These are phyloP conservation scores for Heliconius melpomene DNA, from an alignment of 1,140 invertebrate species.

Conservation along the genomic window DNA sequence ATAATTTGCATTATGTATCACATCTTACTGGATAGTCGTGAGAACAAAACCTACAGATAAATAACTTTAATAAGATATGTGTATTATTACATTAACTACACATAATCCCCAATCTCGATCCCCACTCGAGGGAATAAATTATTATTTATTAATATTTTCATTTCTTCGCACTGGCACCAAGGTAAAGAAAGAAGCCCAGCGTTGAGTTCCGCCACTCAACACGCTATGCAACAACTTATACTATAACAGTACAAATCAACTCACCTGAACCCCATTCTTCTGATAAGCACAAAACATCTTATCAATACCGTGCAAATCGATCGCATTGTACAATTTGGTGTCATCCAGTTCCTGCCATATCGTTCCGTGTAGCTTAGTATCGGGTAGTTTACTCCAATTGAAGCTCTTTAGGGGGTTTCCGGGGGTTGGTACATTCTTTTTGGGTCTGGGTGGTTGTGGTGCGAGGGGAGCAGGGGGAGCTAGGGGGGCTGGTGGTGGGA, in stretches of 20 bases:
- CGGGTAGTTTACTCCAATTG: constrained; percentile 98
- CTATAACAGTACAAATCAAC: not conserved
- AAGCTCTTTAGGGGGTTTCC: constrained; percentile 96
- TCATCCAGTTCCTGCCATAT: constrained; percentile 98
- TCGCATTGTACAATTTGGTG: constrained; percentile 93
- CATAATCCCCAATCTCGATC: no score
- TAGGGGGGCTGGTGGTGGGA: constrained; percentile 82
- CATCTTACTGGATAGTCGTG: no score
- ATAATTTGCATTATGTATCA: no score
- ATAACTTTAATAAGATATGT: no score
- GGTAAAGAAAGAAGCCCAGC: no score
- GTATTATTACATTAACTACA: no score
- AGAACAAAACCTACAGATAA: no score
- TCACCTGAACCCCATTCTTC: constrained; percentile 90
- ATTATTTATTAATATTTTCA: no score
- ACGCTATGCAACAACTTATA: not conserved
- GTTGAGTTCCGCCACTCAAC: no score
- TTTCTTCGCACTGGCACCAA: no score
- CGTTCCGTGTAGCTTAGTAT: constrained; percentile 93
- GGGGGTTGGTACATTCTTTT: constrained; percentile 93
- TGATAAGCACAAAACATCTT: constrained; percentile 97
- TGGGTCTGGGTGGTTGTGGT: constrained; percentile 79
- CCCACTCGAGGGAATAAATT: no score
- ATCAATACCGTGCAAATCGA: constrained; percentile 96
- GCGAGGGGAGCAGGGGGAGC: constrained; percentile 79